phyloP scores from a whole-genome alignment of 2,888 invertebrate species.

The Portevinia maculata region DNA sequence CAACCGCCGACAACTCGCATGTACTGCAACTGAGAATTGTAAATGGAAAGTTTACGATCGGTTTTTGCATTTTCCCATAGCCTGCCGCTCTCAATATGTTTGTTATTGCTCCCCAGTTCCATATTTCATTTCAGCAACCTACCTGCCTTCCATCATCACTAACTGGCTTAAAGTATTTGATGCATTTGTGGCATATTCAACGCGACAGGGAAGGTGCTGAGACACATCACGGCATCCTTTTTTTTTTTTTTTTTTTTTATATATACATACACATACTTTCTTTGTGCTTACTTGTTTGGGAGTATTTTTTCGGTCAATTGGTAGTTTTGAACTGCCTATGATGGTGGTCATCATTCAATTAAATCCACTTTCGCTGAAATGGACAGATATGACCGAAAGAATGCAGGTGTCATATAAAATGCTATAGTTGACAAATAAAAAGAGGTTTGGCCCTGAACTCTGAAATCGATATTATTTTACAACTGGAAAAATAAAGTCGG shows the following conservation, averaged over 20 bases:
- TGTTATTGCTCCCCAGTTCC: conserved; percentile 43
- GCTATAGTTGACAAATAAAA: neutral
- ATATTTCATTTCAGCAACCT: conserved; percentile 8
- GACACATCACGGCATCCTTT: neutral
- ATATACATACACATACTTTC: no score
- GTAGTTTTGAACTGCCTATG: conserved; percentile 9
- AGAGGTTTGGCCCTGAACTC: neutral
- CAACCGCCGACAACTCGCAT: conserved; percentile 35
- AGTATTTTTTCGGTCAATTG: neutral
- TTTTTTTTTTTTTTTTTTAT: no score
- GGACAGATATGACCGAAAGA: neutral
- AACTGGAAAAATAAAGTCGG: neutral
- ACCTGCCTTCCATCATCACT: conserved; percentile 9
- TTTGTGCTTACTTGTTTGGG: neutral
- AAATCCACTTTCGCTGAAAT: neutral
- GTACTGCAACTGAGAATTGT: conserved; percentile 5
- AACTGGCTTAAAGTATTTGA: conserved; percentile 31
- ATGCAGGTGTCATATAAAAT: no score
- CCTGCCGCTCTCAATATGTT: neutral
- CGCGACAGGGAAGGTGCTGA: conserved; percentile 11
- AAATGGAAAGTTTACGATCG: conserved; percentile 5
- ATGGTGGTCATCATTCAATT: conserved; percentile 20
- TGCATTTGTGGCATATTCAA: conserved; percentile 38
- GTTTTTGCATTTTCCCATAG: neutral
- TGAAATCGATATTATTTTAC: neutral